Conservation (phyloP, 1,140 invertebrate genomes). For the Nasonia longicornis region DNA sequence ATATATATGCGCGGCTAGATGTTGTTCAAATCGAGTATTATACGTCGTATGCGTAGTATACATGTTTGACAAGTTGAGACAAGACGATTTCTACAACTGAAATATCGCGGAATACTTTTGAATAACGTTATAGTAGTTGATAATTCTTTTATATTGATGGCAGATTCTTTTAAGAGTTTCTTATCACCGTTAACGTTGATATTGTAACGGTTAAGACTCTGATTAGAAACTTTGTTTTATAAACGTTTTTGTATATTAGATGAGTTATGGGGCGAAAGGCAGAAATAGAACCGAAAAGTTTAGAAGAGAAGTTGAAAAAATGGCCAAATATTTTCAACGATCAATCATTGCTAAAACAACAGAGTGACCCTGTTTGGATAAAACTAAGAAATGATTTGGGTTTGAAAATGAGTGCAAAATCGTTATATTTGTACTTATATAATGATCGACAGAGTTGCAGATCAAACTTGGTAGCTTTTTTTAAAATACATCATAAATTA, state of each 20-base stretch:
- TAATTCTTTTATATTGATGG: too few relatives aligned
- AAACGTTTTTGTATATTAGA: background rate
- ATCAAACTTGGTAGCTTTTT: background rate
- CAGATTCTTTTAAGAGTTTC: too few relatives aligned
- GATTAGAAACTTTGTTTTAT: background rate
- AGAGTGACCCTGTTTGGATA: background rate
- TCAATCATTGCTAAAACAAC: background rate
- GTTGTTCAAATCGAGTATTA: too few relatives aligned
- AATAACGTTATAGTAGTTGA: background rate
- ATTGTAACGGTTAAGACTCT: too few relatives aligned
- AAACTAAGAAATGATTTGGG: background rate
- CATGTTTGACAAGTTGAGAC: too few relatives aligned
- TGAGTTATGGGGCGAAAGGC: background rate
- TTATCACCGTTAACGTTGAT: too few relatives aligned
- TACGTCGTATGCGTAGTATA: too few relatives aligned
- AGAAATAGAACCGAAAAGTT: background rate
- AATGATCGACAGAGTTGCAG: background rate
- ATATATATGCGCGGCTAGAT: too few relatives aligned
- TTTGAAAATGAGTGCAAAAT: conserved; percentile 8
- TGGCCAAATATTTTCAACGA: background rate
- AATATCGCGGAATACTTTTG: background rate
- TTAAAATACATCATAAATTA: background rate
- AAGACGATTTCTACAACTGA: too few relatives aligned
- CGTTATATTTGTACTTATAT: background rate
- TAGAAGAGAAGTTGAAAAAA: background rate